phyloP scores from a whole-genome alignment of 2,113 vertebrate species.

The Odontesthes bonariensis region DNA sequence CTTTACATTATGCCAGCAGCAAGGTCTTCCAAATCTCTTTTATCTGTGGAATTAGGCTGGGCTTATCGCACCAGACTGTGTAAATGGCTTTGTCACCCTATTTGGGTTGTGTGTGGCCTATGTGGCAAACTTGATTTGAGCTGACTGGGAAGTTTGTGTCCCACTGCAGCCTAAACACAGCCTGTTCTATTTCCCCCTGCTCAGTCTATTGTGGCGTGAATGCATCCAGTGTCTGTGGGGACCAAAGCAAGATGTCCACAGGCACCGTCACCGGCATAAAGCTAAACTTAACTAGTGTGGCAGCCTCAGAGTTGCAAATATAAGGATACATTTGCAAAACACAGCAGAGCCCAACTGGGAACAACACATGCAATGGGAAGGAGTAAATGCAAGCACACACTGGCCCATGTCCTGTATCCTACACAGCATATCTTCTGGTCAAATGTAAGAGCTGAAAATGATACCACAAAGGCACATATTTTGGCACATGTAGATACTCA shows the following conservation, averaged over 20 bases:
- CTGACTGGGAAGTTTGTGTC: constrained; percentile 54
- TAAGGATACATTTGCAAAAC: not conserved
- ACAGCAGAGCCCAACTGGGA: too few relatives aligned
- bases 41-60: constrained; percentile 22
- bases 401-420: not conserved
- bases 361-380: constrained; percentile 10
- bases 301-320: not conserved
- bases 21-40: constrained; percentile 27
- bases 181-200: constrained; percentile 37
- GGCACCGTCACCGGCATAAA: not conserved
- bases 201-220: constrained; percentile 36
- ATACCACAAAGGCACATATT: not conserved
- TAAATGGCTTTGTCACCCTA: constrained; percentile 30
- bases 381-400: constrained; percentile 3
- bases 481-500: not conserved
- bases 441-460: not conserved
- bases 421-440: not conserved
- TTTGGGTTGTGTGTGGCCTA: constrained; percentile 34
- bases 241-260: not conserved
- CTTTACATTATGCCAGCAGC: not conserved
- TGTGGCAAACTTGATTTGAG: constrained; percentile 48
- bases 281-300: not conserved
- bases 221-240: constrained; percentile 21
- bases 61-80: constrained; percentile 22
- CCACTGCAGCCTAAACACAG: constrained; percentile 49